Percentiles rank a stretch among this genome's conserved stretches.
Evolutionary conservation across 2,113 vertebrate genomes (phyloP).

Genomic region (Trichomycterus rosablanca): DNA sequence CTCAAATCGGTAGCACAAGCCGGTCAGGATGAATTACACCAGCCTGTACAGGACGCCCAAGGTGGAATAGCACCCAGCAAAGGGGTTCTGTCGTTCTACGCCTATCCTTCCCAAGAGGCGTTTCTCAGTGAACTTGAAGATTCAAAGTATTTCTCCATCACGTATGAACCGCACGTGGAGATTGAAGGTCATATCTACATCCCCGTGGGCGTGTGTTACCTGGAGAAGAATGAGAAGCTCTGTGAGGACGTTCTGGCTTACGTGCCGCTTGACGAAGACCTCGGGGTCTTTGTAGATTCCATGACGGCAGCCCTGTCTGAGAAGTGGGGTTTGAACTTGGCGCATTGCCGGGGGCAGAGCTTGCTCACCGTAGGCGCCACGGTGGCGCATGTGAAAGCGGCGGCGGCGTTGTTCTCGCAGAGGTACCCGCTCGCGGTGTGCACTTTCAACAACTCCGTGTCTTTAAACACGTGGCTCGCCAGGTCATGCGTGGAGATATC

Average conservation of each 20-base stretch:
- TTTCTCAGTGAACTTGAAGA: constrained; percentile 67
- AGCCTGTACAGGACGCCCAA: neutral
- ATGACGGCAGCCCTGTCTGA: constrained; percentile 63
- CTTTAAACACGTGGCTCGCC: constrained; percentile 65
- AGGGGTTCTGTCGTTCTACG: constrained; percentile 58
- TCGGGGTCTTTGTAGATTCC: constrained; percentile 51
- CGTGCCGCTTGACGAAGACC: constrained; percentile 56
- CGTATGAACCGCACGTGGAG: constrained; percentile 58
- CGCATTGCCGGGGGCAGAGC: constrained; percentile 67
- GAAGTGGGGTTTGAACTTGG: constrained; percentile 74
- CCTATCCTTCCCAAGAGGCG: constrained; percentile 59
- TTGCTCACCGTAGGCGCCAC: constrained; percentile 58
- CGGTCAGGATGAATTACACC: neutral
- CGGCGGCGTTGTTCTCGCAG: constrained; percentile 53
- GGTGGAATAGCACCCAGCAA: constrained; percentile 20
- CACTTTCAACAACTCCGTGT: constrained; percentile 59
- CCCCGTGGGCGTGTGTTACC: constrained; percentile 66
- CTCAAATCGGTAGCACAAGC: constrained; percentile 7
- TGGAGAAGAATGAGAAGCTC: constrained; percentile 64
- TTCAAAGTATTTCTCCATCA: constrained; percentile 68
- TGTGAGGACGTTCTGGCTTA: constrained; percentile 70
- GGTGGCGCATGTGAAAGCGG: constrained; percentile 61
- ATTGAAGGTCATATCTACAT: constrained; percentile 63
- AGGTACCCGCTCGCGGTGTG: constrained; percentile 64
- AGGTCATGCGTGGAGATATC: constrained; percentile 56